Evolutionary conservation across 1,140 invertebrate species (phyloP), one percentile per base, ranked within the genome.

Genomic region (Dolichoris vasculosae): DNA sequence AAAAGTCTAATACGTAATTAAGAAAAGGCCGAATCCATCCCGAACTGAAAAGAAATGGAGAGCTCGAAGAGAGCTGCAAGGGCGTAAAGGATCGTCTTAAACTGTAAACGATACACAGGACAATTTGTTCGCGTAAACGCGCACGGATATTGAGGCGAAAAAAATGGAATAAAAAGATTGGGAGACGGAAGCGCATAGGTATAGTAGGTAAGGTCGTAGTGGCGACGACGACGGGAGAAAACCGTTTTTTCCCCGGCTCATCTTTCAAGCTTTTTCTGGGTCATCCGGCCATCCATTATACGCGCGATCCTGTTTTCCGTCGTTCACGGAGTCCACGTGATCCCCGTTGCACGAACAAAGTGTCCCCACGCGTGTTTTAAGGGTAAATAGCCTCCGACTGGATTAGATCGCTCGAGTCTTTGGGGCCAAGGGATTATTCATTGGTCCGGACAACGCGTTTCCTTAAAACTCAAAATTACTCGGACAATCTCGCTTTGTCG

Each of bases 391-490:
- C 38, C 1, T 43, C 38, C 69, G 26, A 26, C 69, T 71, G 20
- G 35, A 40, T 38, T 71, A 0, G 35, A 71, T 35, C 67, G 55
- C 55, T 13, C 43, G 63, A n/a, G 1, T 7, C n/a, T n/a, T 32
- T 26, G 40, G 26, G 38, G 6, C 38, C 32, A 73, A 32, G 30
- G 43, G 46, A 76, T 76, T 76, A 76, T 76, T 51, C 75, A 76
- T 76, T 51, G 75, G 75, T 51, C 30, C n/a, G 30, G 46, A n/a
- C 75, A 76, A 6, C 85, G 35, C 20, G 40, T 40, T 88, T 48
- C 83, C 87, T 73, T 55, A 26, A 91, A 88, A 91, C 89, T 89
- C 89, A 89, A 92, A 92, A 92, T 93, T 92, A 91, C 91, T 91
- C 88, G 92, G 92, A 93, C 90, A 91, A 92, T 91, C 91, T 91